Evolutionary conservation across 2,797 vertebrate species (phyloP).

Genomic region (Ammospiza maritima): DNA sequence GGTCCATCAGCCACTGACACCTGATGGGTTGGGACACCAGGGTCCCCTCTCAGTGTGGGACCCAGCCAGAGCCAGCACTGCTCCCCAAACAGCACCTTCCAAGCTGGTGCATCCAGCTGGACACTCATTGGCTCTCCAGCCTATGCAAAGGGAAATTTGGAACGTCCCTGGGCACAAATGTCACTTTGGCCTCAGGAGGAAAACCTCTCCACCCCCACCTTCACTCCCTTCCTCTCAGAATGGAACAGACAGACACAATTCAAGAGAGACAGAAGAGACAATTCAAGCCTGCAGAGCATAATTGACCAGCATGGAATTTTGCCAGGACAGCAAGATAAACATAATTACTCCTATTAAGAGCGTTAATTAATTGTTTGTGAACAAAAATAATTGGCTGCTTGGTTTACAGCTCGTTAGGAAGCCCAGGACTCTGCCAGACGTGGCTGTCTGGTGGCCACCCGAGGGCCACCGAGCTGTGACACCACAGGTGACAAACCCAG

Average conservation of each 20-base stretch:
- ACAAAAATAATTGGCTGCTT: slow-evolving; percentile 25
- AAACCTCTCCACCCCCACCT: fast-evolving
- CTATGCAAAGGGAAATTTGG: background rate
- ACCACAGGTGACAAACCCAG: background rate
- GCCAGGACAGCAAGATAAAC: slow-evolving; percentile 51
- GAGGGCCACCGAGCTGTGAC: background rate
- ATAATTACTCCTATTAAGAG: slow-evolving; percentile 46
- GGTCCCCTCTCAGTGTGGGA: background rate
- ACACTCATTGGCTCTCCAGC: background rate
- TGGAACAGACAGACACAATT: background rate
- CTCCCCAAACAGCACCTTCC: background rate
- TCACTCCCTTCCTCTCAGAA: fast-evolving
- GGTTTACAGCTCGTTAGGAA: slow-evolving; percentile 2
- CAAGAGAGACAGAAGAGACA: background rate
- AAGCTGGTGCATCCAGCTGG: background rate
- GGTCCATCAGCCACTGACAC: background rate
- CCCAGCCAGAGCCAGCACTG: background rate
- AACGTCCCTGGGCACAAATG: fast-evolving
- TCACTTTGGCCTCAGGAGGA: fast-evolving
- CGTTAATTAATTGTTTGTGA: slow-evolving; percentile 53
- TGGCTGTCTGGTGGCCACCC: background rate
- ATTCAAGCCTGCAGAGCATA: background rate
- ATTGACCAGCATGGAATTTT: slow-evolving; percentile 30
- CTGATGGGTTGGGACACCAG: fast-evolving
- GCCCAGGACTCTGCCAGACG: background rate